These are phyloP conservation scores for Nestor notabilis DNA, from an alignment of 2,113 vertebrate genomes.

Conservation along the genomic window DNA sequence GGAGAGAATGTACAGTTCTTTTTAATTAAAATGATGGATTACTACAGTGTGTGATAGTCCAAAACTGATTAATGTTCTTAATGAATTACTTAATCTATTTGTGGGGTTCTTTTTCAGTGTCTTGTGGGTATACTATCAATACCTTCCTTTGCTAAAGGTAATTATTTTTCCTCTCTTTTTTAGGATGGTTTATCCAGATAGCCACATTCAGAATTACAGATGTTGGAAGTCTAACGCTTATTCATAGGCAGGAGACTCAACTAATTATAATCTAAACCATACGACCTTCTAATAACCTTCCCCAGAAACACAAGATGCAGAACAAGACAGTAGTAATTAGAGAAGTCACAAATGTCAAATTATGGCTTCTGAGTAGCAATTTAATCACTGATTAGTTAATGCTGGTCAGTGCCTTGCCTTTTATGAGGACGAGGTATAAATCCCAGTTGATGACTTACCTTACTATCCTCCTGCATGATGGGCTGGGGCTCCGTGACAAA, in stretches of 20 bases:
- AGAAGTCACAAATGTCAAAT: neutral
- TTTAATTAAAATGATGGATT: constrained; percentile 64
- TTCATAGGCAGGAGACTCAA: neutral
- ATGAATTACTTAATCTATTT: constrained; percentile 37
- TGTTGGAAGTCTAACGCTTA: neutral
- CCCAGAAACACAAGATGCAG: neutral
- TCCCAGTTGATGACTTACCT: neutral
- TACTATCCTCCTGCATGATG: neutral
- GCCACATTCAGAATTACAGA: neutral
- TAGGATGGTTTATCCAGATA: neutral
- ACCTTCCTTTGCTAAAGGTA: constrained; percentile 10
- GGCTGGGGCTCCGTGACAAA: neutral
- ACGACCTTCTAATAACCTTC: constrained; percentile 1
- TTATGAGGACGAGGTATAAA: neutral
- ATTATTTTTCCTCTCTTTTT: constrained; percentile 10
- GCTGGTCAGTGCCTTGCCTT: neutral
- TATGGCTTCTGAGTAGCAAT: neutral
- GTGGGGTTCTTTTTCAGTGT: neutral
- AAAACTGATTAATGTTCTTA: constrained; percentile 44
- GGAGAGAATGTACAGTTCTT: neutral
- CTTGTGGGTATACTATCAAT: neutral
- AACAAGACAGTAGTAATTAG: neutral
- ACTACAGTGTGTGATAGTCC: neutral
- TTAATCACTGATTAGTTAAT: neutral
- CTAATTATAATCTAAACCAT: neutral